Evolutionary conservation across 2,888 invertebrate species (phyloP).

Genomic region (Drosophila bunnanda): DNA sequence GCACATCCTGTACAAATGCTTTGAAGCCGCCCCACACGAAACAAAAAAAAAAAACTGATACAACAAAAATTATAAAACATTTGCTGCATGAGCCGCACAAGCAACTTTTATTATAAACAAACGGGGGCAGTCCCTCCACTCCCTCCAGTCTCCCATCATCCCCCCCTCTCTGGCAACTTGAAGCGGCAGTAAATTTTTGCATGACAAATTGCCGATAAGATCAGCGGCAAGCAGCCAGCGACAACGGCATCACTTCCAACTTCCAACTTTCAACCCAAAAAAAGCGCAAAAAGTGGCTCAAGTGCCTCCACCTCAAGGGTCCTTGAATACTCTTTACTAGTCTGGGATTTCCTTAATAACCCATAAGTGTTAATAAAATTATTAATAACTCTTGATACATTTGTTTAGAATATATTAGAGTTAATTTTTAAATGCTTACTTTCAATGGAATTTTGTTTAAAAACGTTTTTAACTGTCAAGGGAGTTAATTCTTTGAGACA

Average conservation of each 20-base stretch:
- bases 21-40: constrained; percentile 57
- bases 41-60: constrained; percentile 19
- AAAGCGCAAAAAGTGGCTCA: constrained; percentile 24
- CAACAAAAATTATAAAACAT: constrained; percentile 54
- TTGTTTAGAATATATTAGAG: background rate
- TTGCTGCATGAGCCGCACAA: constrained; percentile 53
- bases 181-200: constrained; percentile 74
- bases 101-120: constrained; percentile 73
- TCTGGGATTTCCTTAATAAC: too few relatives aligned
- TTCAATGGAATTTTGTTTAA: too few relatives aligned
- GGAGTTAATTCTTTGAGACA: too few relatives aligned
- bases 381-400: background rate
- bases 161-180: constrained; percentile 19
- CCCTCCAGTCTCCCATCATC: background rate
- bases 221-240: constrained; percentile 55
- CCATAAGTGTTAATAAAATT: background rate
- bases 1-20: constrained; percentile 68
- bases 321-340: constrained; percentile 4
- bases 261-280: constrained; percentile 32
- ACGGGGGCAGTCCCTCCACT: constrained; percentile 39
- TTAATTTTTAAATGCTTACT: too few relatives aligned
- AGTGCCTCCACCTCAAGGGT: background rate
- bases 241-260: constrained; percentile 47
- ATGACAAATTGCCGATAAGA: constrained; percentile 82
- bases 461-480: too few relatives aligned